phyloP scores from a whole-genome alignment of 2,888 invertebrate species.

The Lysandra coridon region DNA sequence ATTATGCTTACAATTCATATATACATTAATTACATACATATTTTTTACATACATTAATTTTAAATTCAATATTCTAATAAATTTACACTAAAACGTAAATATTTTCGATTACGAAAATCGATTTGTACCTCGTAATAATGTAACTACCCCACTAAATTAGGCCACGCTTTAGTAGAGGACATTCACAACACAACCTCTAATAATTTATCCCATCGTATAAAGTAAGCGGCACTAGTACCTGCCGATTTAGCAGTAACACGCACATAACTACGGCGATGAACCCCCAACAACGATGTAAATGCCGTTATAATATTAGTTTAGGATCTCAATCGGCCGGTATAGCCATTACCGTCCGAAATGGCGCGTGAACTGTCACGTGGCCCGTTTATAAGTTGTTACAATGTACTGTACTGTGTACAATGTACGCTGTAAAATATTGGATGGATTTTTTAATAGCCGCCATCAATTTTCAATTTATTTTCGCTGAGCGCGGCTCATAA shows the following conservation, averaged over 20 bases:
- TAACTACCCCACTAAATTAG: too few relatives aligned
- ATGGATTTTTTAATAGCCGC: background rate
- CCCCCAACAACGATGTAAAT: background rate
- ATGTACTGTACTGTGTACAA: background rate
- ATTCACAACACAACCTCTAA: background rate
- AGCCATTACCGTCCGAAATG: background rate
- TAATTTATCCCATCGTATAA: background rate
- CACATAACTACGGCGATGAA: background rate
- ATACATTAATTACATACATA: too few relatives aligned
- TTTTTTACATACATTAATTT: too few relatives aligned
- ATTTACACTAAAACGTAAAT: too few relatives aligned
- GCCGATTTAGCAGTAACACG: background rate
- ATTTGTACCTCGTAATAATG: too few relatives aligned
- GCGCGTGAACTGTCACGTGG: background rate
- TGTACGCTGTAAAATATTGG: background rate
- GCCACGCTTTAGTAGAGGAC: background rate
- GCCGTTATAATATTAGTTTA: background rate
- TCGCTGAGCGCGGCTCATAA: background rate
- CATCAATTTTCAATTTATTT: background rate
- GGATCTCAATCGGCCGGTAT: background rate
- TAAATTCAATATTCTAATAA: too few relatives aligned
- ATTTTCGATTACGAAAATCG: too few relatives aligned
- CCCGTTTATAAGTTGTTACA: background rate
- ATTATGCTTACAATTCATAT: too few relatives aligned
- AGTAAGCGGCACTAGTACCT: background rate